Evolutionary conservation across 2,113 vertebrate genomes (phyloP).

Genomic region (Oryzias woworae): DNA sequence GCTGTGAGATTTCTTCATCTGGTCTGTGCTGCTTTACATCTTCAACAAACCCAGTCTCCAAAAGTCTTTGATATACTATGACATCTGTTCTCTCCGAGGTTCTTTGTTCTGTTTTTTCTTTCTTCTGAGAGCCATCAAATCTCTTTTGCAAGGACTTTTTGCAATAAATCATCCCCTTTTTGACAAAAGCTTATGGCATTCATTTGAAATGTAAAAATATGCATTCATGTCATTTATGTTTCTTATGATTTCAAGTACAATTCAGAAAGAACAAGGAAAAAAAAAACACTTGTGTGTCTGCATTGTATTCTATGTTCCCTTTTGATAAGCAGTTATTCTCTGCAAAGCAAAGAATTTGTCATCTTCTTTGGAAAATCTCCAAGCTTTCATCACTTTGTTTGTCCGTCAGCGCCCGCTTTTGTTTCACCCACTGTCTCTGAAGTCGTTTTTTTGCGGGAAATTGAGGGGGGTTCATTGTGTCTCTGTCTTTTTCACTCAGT

Average conservation of each 20-base stretch:
- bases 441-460: conserved; percentile 38
- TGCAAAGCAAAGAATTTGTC: conserved; percentile 60
- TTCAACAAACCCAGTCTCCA: conserved; percentile 13
- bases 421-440: conserved; percentile 52
- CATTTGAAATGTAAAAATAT: conserved; percentile 47
- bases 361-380: conserved; percentile 36
- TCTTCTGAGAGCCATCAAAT: conserved; percentile 40
- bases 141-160: conserved; percentile 22
- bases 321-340: conserved; percentile 58
- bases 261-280: conserved; percentile 40
- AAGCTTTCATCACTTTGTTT: conserved; percentile 56
- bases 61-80: conserved; percentile 33
- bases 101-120: conserved; percentile 30
- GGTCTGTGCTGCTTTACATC: conserved; percentile 2
- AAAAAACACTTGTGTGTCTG: conserved; percentile 33
- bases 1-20: conserved; percentile 17
- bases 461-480: conserved; percentile 35
- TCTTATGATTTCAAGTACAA: conserved; percentile 50
- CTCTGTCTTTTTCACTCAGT: conserved; percentile 6
- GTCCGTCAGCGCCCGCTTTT: conserved; percentile 49
- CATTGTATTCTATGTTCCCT: conserved; percentile 20
- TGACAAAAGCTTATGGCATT: conserved; percentile 45
- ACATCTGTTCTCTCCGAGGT: conserved; percentile 19
- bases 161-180: conserved; percentile 40
- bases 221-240: conserved; percentile 56